phyloP scores from a whole-genome alignment of 30 jellyfish, hydroid and myxozoan species.

The Hydra vulgaris region DNA sequence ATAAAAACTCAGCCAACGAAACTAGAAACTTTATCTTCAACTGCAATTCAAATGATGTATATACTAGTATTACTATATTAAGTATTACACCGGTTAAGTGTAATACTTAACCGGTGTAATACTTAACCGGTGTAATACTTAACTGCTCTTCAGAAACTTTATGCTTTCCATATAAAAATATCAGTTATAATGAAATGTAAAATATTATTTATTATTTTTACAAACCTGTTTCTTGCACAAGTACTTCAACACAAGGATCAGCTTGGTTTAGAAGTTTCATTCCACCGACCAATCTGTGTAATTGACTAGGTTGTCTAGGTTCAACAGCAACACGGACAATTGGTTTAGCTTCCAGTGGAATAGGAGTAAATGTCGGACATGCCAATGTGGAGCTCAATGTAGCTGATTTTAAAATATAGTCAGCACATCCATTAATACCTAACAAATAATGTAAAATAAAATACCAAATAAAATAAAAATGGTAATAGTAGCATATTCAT shows the following conservation, averaged over 20 bases:
- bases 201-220: neutral
- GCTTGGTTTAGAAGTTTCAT: constrained; percentile 77
- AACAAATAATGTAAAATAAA: neutral
- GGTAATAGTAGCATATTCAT: neutral
- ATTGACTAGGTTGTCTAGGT: constrained; percentile 90
- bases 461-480: neutral
- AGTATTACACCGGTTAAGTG: too few species aligned
- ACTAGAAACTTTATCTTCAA: too few species aligned
- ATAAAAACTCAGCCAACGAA: too few species aligned
- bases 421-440: constrained; percentile 89
- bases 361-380: constrained; percentile 93
- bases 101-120: too few species aligned
- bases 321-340: constrained; percentile 98
- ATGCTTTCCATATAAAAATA: neutral
- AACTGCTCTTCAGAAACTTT: too few species aligned
- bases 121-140: too few species aligned
- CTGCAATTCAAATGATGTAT: too few species aligned
- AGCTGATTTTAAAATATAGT: constrained; percentile 76
- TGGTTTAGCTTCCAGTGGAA: constrained; percentile 89
- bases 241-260: constrained; percentile 91
- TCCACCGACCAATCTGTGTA: constrained; percentile 64
- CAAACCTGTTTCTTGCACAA: constrained; percentile 92
- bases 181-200: neutral
- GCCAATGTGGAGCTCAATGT: constrained; percentile 77
- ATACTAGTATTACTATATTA: too few species aligned